Percentiles rank a stretch among this genome's conserved stretches.
Evolutionary conservation across 2,113 vertebrate genomes (phyloP).

Genomic region (Phasianus colchicus): DNA sequence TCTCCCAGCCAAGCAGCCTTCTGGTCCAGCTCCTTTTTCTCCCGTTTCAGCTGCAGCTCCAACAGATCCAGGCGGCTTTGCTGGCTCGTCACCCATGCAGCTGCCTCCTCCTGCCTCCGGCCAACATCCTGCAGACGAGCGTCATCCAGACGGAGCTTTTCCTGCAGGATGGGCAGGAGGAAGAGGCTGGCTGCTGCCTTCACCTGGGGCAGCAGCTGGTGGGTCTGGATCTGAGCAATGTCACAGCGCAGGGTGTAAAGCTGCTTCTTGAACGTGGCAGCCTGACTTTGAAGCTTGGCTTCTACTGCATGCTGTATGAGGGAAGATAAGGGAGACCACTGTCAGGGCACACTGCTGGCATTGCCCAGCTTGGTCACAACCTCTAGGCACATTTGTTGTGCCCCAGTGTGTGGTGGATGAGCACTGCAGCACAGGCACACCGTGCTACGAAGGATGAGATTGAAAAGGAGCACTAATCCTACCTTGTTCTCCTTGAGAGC

Average conservation of each 20-base stretch:
- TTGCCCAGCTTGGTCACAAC: background rate
- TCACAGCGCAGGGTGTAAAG: accelerated
- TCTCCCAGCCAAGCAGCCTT: background rate
- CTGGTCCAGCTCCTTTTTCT: conserved; percentile 22
- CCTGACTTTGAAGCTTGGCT: background rate
- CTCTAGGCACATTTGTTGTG: background rate
- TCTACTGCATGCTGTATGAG: background rate
- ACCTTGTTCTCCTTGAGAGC: conserved; percentile 26
- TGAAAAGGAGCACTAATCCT: background rate
- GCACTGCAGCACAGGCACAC: background rate
- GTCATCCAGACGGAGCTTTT: background rate
- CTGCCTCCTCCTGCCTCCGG: background rate
- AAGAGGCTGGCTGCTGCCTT: background rate
- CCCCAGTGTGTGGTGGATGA: background rate
- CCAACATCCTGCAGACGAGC: background rate
- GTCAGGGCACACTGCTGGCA: accelerated
- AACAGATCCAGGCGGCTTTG: conserved; percentile 42
- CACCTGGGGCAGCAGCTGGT: background rate
- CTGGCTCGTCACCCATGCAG: background rate
- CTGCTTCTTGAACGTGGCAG: background rate
- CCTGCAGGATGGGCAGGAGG: background rate
- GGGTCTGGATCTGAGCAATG: accelerated
- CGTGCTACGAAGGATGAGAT: background rate
- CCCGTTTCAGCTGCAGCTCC: background rate
- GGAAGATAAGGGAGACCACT: background rate